phyloP scores from a whole-genome alignment of 2,797 vertebrate genomes.

The Halcyon badia region DNA sequence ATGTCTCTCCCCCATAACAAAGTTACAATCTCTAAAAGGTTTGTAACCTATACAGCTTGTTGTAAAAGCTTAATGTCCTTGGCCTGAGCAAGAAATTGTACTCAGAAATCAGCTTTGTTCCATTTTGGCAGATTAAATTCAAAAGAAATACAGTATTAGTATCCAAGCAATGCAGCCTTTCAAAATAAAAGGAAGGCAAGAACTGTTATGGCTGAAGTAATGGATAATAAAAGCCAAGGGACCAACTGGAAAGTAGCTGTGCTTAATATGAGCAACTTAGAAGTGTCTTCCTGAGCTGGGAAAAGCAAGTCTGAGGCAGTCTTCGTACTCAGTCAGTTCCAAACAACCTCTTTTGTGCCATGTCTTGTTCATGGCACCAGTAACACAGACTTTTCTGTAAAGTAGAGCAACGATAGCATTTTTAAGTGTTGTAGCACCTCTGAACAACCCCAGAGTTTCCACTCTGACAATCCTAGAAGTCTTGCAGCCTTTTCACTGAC shows the following conservation, averaged over 20 bases:
- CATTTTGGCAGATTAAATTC: slow-evolving; percentile 52
- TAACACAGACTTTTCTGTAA: background rate
- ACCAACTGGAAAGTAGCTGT: background rate
- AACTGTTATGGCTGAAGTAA: background rate
- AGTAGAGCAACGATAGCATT: background rate
- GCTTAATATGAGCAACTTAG: background rate
- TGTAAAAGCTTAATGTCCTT: slow-evolving; percentile 22
- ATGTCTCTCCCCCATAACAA: slow-evolving; percentile 42
- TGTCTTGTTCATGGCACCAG: background rate
- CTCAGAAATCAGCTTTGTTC: slow-evolving; percentile 31
- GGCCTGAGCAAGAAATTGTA: slow-evolving; percentile 16
- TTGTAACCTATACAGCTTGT: slow-evolving; percentile 20
- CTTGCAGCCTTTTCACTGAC: background rate
- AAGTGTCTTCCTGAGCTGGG: background rate
- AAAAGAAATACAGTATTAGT: slow-evolving; percentile 48
- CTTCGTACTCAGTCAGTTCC: background rate
- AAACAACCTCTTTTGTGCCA: background rate
- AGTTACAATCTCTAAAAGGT: slow-evolving; percentile 61
- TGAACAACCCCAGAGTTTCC: background rate
- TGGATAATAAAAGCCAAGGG: slow-evolving; percentile 15
- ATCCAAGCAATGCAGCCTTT: background rate
- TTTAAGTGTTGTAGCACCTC: background rate
- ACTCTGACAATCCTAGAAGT: background rate
- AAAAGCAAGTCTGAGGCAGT: background rate
- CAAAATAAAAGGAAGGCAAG: slow-evolving; percentile 42